Conservation (phyloP, 2,888 invertebrate species). For the Diloba caeruleocephala region DNA sequence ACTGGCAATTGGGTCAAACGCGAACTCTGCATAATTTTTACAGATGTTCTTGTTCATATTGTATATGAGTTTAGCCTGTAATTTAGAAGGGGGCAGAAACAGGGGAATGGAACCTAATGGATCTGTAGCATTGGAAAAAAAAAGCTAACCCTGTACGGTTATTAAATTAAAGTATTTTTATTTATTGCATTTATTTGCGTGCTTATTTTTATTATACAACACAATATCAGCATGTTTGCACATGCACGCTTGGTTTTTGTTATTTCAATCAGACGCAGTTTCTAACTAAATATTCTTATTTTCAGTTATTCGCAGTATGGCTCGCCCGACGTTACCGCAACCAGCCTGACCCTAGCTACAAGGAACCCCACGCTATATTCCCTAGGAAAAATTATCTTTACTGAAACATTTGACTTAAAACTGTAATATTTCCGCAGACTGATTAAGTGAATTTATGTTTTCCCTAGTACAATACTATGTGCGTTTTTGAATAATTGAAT, state of each 20-base stretch:
- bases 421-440: constrained; percentile 44
- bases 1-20: too few relatives aligned
- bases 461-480: constrained; percentile 10
- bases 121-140: too few relatives aligned
- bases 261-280: background rate
- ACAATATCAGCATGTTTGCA: constrained; percentile 42
- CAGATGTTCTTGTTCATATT: too few relatives aligned
- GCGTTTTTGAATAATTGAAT: constrained; percentile 11
- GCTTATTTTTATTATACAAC: constrained; percentile 28
- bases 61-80: too few relatives aligned
- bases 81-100: too few relatives aligned
- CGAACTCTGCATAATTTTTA: too few relatives aligned
- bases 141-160: too few relatives aligned
- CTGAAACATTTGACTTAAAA: constrained; percentile 52
- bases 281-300: constrained; percentile 47
- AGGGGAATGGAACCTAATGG: too few relatives aligned
- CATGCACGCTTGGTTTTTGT: constrained; percentile 31
- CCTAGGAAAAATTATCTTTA: constrained; percentile 89
- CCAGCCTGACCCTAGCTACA: constrained; percentile 93
- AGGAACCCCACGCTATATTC: constrained; percentile 93
- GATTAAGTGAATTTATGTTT: constrained; percentile 42
- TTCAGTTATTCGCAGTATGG: constrained; percentile 95
- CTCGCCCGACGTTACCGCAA: constrained; percentile 94
- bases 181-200: constrained; percentile 35
- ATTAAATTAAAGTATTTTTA: too few relatives aligned